phyloP scores from a whole-genome alignment of 1,140 invertebrate species.

The Procambarus virginalis region DNA sequence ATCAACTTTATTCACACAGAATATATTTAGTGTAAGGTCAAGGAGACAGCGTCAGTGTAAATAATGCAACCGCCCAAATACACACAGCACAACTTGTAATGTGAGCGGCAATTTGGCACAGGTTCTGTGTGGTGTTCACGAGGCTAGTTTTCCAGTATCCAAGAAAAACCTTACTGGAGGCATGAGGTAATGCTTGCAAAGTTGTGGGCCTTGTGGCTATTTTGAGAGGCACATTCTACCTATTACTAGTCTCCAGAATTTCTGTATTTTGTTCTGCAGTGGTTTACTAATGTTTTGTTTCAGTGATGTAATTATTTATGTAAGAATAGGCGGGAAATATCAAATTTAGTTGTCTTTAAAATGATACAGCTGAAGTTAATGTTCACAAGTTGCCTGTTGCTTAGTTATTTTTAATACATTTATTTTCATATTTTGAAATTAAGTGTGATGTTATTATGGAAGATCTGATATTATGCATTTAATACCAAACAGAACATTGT shows the following conservation, averaged over 20 bases:
- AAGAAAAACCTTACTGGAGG: conserved; percentile 24
- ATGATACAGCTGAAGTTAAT: conserved; percentile 49
- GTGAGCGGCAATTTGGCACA: conserved; percentile 47
- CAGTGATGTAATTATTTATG: conserved; percentile 57
- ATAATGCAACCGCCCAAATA: conserved; percentile 59
- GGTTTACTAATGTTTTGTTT: conserved; percentile 58
- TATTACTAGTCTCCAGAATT: conserved; percentile 62
- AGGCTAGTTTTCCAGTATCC: conserved; percentile 13
- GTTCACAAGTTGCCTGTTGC: conserved; percentile 68
- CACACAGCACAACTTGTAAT: conserved; percentile 62
- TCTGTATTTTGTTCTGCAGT: conserved; percentile 64
- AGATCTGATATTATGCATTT: conserved; percentile 68
- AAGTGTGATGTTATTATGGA: conserved; percentile 62
- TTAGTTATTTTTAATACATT: conserved; percentile 67
- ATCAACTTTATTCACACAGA: conserved; percentile 54
- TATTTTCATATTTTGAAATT: conserved; percentile 68
- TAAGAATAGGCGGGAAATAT: conserved; percentile 43
- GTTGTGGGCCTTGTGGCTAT: conserved; percentile 49
- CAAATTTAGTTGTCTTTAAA: conserved; percentile 54
- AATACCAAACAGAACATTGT: conserved; percentile 68
- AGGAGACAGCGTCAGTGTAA: conserved; percentile 51
- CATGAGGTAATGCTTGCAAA: conserved; percentile 33
- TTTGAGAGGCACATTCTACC: conserved; percentile 63
- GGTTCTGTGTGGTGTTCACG: conserved; percentile 27
- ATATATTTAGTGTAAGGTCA: conserved; percentile 63